Percentiles rank a stretch among this genome's conserved stretches.
These are phyloP conservation scores for Cottus gobio DNA, from an alignment of 2,113 vertebrate species.

Conservation along the genomic window DNA sequence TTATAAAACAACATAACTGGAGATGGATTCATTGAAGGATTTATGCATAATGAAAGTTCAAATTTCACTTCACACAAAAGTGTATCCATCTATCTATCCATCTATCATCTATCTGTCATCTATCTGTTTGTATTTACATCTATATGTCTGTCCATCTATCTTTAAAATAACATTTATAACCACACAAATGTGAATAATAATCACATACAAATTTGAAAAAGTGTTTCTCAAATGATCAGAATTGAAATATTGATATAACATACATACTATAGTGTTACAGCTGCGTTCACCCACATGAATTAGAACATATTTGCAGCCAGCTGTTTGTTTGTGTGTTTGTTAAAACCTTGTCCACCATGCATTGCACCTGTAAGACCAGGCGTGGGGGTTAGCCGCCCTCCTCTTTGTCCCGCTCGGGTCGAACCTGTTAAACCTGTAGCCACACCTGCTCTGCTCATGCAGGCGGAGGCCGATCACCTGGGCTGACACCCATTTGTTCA, in stretches of 20 bases:
- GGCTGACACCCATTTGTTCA: neutral
- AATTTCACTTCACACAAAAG: neutral
- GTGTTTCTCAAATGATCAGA: neutral
- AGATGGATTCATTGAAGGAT: conserved; percentile 38
- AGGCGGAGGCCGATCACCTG: conserved; percentile 2
- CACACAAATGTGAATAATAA: neutral
- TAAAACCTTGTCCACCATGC: neutral
- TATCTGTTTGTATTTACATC: neutral
- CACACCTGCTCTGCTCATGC: conserved; percentile 46
- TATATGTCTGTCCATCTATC: neutral
- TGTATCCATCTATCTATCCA: neutral
- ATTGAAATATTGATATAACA: neutral
- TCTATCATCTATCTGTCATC: neutral
- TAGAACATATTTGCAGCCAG: neutral
- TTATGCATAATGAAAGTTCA: conserved; percentile 22
- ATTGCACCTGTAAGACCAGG: neutral
- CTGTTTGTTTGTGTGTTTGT: neutral
- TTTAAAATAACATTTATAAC: neutral
- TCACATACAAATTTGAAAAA: neutral
- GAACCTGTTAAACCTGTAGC: conserved; percentile 70
- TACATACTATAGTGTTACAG: neutral
- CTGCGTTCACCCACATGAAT: neutral
- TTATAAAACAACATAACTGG: conserved; percentile 22
- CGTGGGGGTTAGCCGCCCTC: neutral
- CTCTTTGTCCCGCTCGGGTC: neutral